phyloP scores from a whole-genome alignment of 1,140 invertebrate genomes.

The Hormaphis cornu region DNA sequence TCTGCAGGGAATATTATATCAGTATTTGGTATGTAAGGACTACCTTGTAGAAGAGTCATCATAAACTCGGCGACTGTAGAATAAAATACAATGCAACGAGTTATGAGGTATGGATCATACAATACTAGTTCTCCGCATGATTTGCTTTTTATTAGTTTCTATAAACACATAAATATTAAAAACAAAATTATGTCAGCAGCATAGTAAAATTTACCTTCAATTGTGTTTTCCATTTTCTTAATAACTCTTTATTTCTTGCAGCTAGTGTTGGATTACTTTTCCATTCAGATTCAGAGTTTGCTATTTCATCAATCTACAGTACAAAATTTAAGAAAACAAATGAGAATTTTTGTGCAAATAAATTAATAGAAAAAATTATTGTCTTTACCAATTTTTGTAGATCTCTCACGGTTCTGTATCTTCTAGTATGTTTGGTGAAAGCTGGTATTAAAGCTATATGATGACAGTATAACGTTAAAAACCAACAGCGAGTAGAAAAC shows the following conservation, averaged over 20 bases:
- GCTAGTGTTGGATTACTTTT: slow-evolving; percentile 63
- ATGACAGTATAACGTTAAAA: slow-evolving; percentile 85
- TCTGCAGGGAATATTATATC: slow-evolving; percentile 46
- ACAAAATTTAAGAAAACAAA: slow-evolving; percentile 3
- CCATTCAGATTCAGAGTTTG: slow-evolving; percentile 73
- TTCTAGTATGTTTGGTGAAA: slow-evolving; percentile 75
- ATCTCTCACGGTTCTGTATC: slow-evolving; percentile 71
- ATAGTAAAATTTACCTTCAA: slow-evolving; percentile 44
- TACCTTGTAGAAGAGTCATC: slow-evolving; percentile 50
- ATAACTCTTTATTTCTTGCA: slow-evolving; percentile 67
- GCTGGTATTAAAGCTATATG: slow-evolving; percentile 82
- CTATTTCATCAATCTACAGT: slow-evolving; percentile 63
- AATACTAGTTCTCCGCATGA: slow-evolving; percentile 77
- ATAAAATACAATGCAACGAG: slow-evolving; percentile 76
- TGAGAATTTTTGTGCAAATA: not conserved
- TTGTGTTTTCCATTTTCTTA: slow-evolving; percentile 79
- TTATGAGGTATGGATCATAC: slow-evolving; percentile 68
- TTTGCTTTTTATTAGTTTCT: slow-evolving; percentile 54
- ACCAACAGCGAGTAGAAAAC: slow-evolving; percentile 95
- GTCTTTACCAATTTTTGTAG: slow-evolving; percentile 65
- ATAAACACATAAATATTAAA: slow-evolving; percentile 32
- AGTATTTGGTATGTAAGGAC: slow-evolving; percentile 36
- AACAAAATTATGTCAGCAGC: not conserved
- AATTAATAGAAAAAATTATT: not conserved
- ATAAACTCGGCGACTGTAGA: slow-evolving; percentile 71